A percentile compares a stretch with the other conserved stretches of the same genome.
These are phyloP conservation scores for Phocoena phocoena DNA, from an alignment of 2,113 vertebrate species.

Conservation along the genomic window DNA sequence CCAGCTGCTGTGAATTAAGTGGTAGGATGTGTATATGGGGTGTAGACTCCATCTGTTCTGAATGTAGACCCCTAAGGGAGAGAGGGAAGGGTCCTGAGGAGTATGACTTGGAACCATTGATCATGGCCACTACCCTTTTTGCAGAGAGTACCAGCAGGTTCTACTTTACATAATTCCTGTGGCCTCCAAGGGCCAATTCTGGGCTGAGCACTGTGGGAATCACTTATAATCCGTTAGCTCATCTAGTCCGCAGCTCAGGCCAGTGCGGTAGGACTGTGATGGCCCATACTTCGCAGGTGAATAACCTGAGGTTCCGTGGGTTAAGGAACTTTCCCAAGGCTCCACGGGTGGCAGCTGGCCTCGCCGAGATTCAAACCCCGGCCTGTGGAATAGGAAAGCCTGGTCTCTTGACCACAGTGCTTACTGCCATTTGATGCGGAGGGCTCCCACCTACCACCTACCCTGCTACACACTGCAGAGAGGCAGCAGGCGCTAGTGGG, in stretches of 20 bases:
- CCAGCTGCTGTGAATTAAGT: slow-evolving; percentile 29
- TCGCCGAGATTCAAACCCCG: background rate
- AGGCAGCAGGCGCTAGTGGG: background rate
- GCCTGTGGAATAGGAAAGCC: background rate
- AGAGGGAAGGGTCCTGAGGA: background rate
- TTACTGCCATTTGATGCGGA: background rate
- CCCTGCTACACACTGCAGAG: background rate
- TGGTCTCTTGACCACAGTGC: background rate
- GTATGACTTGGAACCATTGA: background rate
- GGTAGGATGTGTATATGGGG: background rate
- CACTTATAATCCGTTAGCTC: background rate
- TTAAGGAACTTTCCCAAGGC: background rate
- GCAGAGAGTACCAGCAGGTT: background rate
- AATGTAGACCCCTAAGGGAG: background rate
- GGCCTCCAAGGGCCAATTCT: background rate
- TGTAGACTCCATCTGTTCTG: background rate
- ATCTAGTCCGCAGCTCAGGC: background rate
- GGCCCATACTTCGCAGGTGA: background rate
- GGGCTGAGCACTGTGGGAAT: background rate
- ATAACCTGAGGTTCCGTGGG: background rate
- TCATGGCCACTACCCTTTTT: background rate
- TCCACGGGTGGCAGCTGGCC: background rate
- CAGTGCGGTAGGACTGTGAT: background rate
- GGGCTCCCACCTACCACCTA: background rate
- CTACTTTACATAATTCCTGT: background rate